Evolutionary conservation across 2,888 invertebrate genomes (phyloP).

Genomic region (Zygothrica quintamaculata): DNA sequence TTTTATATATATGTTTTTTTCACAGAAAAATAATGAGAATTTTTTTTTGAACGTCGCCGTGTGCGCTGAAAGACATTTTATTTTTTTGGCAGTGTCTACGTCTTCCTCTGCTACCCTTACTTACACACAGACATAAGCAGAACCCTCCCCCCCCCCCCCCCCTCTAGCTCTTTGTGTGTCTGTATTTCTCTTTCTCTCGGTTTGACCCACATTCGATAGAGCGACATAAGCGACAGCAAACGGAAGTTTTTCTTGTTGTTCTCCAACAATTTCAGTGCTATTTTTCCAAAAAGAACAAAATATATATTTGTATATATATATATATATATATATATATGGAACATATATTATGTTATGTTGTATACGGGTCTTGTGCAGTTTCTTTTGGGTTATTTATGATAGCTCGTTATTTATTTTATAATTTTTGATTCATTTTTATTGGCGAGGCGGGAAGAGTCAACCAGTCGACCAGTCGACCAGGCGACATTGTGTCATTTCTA

Average conservation of each 20-base stretch:
- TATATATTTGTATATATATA: too few species aligned
- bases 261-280: slow-evolving; percentile 48
- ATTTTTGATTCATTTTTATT: slow-evolving; percentile 81
- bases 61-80: slow-evolving; percentile 61
- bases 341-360: slow-evolving; percentile 10
- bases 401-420: slow-evolving; percentile 74
- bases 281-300: slow-evolving; percentile 52
- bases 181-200: neutral
- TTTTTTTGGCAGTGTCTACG: slow-evolving; percentile 65
- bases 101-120: neutral
- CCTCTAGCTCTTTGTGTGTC: neutral
- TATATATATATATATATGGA: neutral
- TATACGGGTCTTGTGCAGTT: slow-evolving; percentile 4
- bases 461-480: slow-evolving; percentile 21
- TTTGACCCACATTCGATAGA: slow-evolving; percentile 54
- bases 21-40: slow-evolving; percentile 32
- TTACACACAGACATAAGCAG: too few species aligned
- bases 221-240: slow-evolving; percentile 53
- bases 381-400: slow-evolving; percentile 58
- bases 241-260: slow-evolving; percentile 68
- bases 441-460: slow-evolving; percentile 49
- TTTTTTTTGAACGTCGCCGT: slow-evolving; percentile 30
- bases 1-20: neutral
- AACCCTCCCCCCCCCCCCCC: neutral
- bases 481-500: slow-evolving; percentile 74